Evolutionary conservation across 2,888 invertebrate species (phyloP), one percentile per base, ranked within the genome.

Genomic region (Limnephilus auricula): DNA sequence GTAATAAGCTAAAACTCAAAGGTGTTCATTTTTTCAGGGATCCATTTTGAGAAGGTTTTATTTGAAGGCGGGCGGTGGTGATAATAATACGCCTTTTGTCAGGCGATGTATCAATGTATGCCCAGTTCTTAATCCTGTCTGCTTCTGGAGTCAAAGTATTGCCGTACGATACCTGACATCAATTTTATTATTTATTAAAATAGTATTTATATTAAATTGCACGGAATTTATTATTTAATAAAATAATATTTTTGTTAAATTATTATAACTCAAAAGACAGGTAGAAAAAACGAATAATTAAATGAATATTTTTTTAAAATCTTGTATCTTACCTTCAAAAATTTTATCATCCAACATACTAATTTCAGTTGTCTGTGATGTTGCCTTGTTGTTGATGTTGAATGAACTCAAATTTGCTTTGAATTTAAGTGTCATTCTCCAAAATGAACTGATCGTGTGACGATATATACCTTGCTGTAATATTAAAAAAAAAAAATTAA

Each of bases 51-150:
- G 82, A 82, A 85, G 85, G 30, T 82, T 32, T 45, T 9, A 2
- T 31, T 32, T 50, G 50, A 18, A 85, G 90, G 90, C 89, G 90
- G 90, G 90, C 89, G 90, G 82, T 89, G 92, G 92, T 92, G 85
- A 90, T 90, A 92, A 89, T 90, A 84, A 82, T 89, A 89, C 89
- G 89, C 90, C 88, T 86, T 79, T 92, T 89, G 83, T 89, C 82
- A 89, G 40, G 32, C 82, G 89, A 40, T 31, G 25, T 88, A 78
- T 80, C 80, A 79, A 37, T 45, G 78, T 89, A 79, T 25, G 45
- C 45, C 50, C 65, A 89, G 50, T 85, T 6, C 45, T 85, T 85
- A 85, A 85, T 85, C 85, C 85, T 85, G n/a, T 5, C 85, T 40
- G 85, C 40, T 37, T 2, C 84, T 84, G 40, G 12, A 1, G 18